Evolutionary conservation across 2,888 invertebrate species (phyloP).

Genomic region (Euproctis similis): DNA sequence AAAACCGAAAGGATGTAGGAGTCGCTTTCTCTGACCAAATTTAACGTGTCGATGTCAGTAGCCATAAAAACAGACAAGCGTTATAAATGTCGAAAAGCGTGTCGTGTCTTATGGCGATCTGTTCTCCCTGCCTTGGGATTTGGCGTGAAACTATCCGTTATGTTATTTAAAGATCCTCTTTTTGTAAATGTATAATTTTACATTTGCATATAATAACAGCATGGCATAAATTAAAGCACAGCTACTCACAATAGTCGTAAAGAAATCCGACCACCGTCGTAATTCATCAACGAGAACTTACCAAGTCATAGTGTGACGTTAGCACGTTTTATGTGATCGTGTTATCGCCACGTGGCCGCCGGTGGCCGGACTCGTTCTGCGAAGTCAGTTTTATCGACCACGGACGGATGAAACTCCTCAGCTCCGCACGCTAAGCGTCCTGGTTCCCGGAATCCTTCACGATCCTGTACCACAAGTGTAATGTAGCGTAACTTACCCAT

Average conservation of each 20-base stretch:
- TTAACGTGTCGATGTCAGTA: no score
- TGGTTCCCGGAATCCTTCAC: conserved; percentile 40
- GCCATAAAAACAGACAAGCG: no score
- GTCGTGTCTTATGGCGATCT: no score
- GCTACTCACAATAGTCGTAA: conserved; percentile 27
- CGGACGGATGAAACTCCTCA: conserved; percentile 65
- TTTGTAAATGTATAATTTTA: no score
- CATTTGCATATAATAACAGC: no score
- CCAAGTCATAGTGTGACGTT: conserved; percentile 29
- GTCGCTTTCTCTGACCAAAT: no score
- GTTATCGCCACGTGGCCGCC: conserved; percentile 45
- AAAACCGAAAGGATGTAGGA: no score
- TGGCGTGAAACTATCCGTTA: no score
- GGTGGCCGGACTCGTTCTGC: conserved; percentile 51
- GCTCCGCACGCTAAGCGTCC: conserved; percentile 38
- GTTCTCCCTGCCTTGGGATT: no score
- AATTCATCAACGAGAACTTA: conserved; percentile 27
- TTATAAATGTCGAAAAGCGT: no score
- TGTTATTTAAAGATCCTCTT: no score
- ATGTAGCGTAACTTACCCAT: conserved; percentile 20
- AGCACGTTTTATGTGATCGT: conserved; percentile 46
- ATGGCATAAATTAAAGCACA: conserved; percentile 27
- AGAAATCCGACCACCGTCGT: conserved; percentile 29
- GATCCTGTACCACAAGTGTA: conserved; percentile 15
- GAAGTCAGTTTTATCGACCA: conserved; percentile 66